A percentile compares a stretch with the other conserved stretches of the same genome.
These are phyloP conservation scores for Drosophila nr. medialis DNA, from an alignment of 2,888 invertebrate genomes.

Conservation along the genomic window DNA sequence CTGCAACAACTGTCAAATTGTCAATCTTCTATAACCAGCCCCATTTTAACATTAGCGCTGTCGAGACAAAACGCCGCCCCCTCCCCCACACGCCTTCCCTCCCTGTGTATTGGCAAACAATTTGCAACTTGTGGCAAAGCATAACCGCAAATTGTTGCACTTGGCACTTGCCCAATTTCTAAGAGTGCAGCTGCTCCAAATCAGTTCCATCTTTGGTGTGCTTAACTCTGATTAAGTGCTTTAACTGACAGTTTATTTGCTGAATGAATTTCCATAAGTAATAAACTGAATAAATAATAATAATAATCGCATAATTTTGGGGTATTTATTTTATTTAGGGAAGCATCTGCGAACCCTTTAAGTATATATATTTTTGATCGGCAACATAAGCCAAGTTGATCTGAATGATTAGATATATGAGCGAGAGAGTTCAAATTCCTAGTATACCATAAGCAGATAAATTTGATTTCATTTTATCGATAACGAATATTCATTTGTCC, in stretches of 20 bases:
- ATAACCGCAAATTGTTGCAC: slow-evolving; percentile 11
- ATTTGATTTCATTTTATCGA: background rate
- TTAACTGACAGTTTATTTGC: background rate
- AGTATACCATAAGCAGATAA: background rate
- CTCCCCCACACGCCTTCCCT: background rate
- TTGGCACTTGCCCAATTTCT: slow-evolving; percentile 40
- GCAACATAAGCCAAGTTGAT: background rate
- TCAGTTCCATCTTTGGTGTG: background rate
- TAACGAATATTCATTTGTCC: background rate
- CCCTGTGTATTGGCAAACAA: slow-evolving; percentile 9
- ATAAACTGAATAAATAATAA: background rate
- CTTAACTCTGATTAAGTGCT: background rate
- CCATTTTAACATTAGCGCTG: slow-evolving; percentile 39
- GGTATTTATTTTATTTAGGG: background rate
- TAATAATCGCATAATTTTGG: background rate
- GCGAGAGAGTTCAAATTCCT: background rate
- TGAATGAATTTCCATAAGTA: background rate
- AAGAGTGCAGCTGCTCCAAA: slow-evolving; percentile 17
- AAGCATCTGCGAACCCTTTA: background rate
- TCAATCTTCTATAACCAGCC: slow-evolving; percentile 28
- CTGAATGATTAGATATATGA: background rate
- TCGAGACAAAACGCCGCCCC: background rate
- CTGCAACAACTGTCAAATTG: slow-evolving; percentile 51
- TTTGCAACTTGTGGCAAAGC: slow-evolving; percentile 23
- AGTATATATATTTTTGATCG: background rate